Evolutionary conservation across 2,888 invertebrate species (phyloP).

Genomic region (Adineta ricciae): DNA sequence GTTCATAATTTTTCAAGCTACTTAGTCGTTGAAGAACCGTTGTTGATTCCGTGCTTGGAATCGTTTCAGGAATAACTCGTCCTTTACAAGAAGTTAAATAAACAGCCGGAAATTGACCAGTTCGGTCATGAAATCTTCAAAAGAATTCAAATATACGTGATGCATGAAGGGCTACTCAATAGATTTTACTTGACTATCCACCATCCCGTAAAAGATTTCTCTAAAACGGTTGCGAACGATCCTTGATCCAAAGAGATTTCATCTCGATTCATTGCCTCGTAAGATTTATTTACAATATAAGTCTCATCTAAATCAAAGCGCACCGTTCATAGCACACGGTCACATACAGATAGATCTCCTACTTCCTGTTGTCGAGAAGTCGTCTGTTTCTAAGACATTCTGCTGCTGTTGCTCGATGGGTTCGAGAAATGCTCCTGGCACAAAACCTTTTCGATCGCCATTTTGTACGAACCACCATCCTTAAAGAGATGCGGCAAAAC

Average conservation of each 20-base stretch:
- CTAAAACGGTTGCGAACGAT: not conserved
- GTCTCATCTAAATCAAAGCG: not conserved
- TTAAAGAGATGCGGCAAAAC: not conserved
- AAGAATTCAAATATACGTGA: not conserved
- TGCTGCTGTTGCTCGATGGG: not conserved
- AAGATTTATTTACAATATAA: not conserved
- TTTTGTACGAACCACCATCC: slow-evolving; percentile 20
- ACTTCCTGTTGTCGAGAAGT: not conserved
- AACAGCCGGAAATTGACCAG: not conserved
- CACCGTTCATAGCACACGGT: too few species aligned
- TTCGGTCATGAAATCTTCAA: not conserved
- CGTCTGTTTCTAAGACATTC: not conserved
- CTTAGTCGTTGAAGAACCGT: not conserved
- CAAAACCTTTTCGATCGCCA: not conserved
- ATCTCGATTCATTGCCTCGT: not conserved
- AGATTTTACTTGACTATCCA: not conserved
- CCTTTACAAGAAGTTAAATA: not conserved
- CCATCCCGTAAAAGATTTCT: slow-evolving; percentile 4
- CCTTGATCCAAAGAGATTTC: not conserved
- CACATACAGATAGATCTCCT: not conserved
- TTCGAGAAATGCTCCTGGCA: not conserved
- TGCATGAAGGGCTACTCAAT: not conserved
- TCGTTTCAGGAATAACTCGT: not conserved
- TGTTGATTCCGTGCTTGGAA: not conserved
- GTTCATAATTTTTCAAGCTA: not conserved